Evolutionary conservation across 2,888 invertebrate genomes (phyloP).

Genomic region (Dyspetes luteomarginatus): DNA sequence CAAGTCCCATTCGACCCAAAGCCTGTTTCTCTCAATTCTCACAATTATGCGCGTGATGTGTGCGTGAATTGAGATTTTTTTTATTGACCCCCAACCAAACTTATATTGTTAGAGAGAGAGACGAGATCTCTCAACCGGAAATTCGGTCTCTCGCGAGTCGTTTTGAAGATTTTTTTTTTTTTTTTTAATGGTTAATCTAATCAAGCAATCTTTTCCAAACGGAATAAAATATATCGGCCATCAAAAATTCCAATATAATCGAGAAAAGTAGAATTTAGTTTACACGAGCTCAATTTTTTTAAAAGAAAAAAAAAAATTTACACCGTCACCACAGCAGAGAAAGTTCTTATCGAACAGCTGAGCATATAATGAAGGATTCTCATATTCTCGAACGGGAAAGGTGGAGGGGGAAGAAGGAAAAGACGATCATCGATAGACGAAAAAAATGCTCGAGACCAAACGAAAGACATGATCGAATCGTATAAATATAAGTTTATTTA

Average conservation of each 20-base stretch:
- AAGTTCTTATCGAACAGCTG: background rate
- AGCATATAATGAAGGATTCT: background rate
- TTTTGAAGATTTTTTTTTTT: no score
- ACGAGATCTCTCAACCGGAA: no score
- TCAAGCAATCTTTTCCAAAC: background rate
- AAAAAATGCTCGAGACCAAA: constrained; percentile 6
- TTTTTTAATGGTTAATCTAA: no score
- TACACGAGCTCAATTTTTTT: background rate
- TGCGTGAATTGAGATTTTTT: background rate
- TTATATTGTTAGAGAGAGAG: no score
- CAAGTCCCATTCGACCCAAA: constrained; percentile 1
- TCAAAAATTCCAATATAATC: background rate
- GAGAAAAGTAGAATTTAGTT: background rate
- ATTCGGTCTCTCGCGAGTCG: no score
- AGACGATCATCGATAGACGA: background rate
- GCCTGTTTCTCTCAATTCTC: constrained; percentile 2
- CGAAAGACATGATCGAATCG: constrained; percentile 68
- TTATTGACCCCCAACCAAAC: background rate
- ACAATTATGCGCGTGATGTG: background rate
- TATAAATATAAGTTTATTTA: constrained; percentile 84
- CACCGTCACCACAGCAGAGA: background rate
- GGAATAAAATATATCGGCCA: background rate
- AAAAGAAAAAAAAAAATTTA: background rate
- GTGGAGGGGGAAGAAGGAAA: constrained; percentile 7
- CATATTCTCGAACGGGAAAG: background rate